Evolutionary conservation across 2,888 invertebrate species (phyloP), one percentile per base, ranked within the genome.

Genomic region (Magallana nippona): DNA sequence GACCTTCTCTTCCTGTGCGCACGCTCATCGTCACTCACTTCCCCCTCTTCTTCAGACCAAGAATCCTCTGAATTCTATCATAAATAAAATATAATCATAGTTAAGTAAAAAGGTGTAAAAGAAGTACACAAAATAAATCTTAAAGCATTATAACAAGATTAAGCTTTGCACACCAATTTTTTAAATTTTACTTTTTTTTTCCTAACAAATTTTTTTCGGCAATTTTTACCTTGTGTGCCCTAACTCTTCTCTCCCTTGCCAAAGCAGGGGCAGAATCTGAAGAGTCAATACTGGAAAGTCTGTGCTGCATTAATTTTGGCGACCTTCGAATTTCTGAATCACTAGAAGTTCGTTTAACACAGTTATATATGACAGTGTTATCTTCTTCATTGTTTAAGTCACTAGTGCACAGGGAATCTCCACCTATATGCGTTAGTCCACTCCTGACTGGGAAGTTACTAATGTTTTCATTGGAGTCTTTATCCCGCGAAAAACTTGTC

Each of bases 401-500:
- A 81, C 86, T 87, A 55, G 88, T 88, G 57, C 86, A 86, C 79
- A 81, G 84, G 84, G 84, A 84, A 44, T 82, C 82, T 55, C 82
- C 82, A 55, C 63, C 71, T 44, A 32, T 79, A 55, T 71, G 82
- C 19, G 58, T 62, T 55, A 57, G 55, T 62, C 82, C 82, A 56
- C 81, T 79, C 19, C 84, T 84, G n/a, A 85, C 63, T 19, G 91
- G 88, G 80, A 90, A 91, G 86, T 90, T 91, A 32, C 15, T 71
- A 27, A 92, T 86, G 84, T 92, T 92, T 79, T 92, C 92, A 85
- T 92, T 92, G 2, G 92, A 92, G 89, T 93, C 92, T 86, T 90
- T 91, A 81, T 92, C 92, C 22, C 87, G 83, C 10, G 88, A 79
- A 78, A 86, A 82, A 56, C 55, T 60, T 22, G 63, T 82, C 55